Conservation (phyloP, 2,797 vertebrate species). For the Pangasius macronema region DNA sequence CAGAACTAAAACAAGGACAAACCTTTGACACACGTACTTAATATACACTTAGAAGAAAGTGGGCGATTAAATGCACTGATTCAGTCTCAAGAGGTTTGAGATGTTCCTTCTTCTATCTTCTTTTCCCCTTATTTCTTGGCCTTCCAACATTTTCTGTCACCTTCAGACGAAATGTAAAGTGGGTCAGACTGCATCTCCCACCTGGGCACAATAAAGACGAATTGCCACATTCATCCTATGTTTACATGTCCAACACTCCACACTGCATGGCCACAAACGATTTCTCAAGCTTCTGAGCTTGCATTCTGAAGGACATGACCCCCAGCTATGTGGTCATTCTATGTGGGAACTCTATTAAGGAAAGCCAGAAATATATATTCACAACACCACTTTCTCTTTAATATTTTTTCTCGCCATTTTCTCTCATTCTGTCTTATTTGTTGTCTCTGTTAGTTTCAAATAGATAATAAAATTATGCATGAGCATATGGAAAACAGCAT, state of each 20-base stretch:
- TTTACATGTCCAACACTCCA: conserved; percentile 67
- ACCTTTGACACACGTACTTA: background rate
- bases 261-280: conserved; percentile 61
- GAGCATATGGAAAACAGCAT: background rate
- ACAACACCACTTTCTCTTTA: background rate
- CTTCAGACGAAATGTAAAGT: conserved; percentile 69
- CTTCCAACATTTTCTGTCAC: conserved; percentile 63
- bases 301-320: conserved; percentile 38
- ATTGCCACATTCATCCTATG: conserved; percentile 71
- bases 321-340: background rate
- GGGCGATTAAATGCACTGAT: conserved; percentile 54
- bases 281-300: conserved; percentile 48
- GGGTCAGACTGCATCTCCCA: conserved; percentile 66
- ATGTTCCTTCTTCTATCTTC: conserved; percentile 17
- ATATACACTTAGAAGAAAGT: conserved; percentile 9
- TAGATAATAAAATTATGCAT: background rate
- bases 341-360: conserved; percentile 2
- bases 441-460: background rate
- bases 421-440: background rate
- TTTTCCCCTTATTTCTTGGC: conserved; percentile 31
- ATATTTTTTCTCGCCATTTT: background rate
- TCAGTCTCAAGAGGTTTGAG: conserved; percentile 49
- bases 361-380: conserved; percentile 15
- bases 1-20: background rate
- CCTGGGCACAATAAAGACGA: conserved; percentile 59